Base-by-base conservation (phyloP, 2,888 invertebrate species). In the Dynastes hyllus region DNA sequence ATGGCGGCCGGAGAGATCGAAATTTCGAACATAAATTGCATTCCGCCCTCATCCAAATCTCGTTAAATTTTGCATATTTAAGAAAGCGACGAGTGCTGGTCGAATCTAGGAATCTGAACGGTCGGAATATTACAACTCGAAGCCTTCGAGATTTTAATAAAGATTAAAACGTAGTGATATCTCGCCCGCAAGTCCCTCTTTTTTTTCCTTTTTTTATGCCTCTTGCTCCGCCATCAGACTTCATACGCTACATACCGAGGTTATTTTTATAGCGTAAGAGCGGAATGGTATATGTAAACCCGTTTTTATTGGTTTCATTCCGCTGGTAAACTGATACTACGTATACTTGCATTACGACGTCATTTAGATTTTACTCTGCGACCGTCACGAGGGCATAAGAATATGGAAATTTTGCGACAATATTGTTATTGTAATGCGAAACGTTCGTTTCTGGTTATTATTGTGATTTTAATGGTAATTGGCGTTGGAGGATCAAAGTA, bases 61-160 rank as follows among this genome's bases (percentile, higher is more conserved):
- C 73, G 73, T 75, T 75, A 75, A 75, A 75, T 75, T 75, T 75
- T 75, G 73, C 73, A 75, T 75, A 75, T 75, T 75, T 61, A 75
- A 75, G 61, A 75, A 75, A 75, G 61, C 73, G 73, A 75, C 61
- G 73, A 61, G 73, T 75, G 45, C 73, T 45, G 61, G 73, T 75
- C 73, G 73, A 75, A 75, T 75, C 73, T 63, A 61, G 73, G 61
- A 75, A 75, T 75, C 73, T 63, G 73, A 71, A 55, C 55, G 55
- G 55, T 53, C 32, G 63, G 40, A 61, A 45, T 75, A 75, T 75
- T 61, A 75, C 55, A 75, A 75, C 61, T 75, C 61, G 45, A 29
- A 50, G 73, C 22, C 40, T 61, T 75, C 51, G 13, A 75, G 73
- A 75, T 75, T 75, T 75, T 75, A 75, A 75, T 75, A 75, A 75